Evolutionary conservation across 2,113 vertebrate species (phyloP).

Genomic region (Gila orcuttii): DNA sequence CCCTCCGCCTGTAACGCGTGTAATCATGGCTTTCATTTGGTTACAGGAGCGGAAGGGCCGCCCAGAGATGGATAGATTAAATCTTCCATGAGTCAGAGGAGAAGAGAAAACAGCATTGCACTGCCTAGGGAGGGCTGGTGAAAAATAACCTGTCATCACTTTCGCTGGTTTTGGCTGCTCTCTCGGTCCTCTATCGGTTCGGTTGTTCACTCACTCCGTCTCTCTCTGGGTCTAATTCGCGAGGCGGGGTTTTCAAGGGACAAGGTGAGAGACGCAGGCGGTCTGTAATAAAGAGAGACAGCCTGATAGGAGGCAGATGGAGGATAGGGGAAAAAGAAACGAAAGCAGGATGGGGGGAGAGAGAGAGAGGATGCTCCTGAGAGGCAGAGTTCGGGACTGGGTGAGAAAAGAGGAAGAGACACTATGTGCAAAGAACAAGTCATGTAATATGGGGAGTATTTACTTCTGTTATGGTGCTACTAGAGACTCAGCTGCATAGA

Average conservation of each 20-base stretch:
- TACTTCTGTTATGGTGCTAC: not conserved
- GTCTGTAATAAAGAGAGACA: constrained; percentile 23
- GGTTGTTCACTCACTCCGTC: constrained; percentile 36
- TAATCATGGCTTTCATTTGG: constrained; percentile 79
- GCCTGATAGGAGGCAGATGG: constrained; percentile 10
- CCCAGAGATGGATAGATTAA: constrained; percentile 76
- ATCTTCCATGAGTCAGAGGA: constrained; percentile 73
- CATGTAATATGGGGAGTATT: constrained; percentile 19
- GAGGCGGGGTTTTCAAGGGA: constrained; percentile 37
- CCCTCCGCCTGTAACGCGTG: constrained; percentile 60
- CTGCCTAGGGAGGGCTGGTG: constrained; percentile 75
- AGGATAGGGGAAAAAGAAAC: constrained; percentile 4
- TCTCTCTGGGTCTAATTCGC: constrained; percentile 21
- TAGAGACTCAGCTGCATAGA: not conserved
- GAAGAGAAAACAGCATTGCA: constrained; percentile 73
- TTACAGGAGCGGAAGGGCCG: constrained; percentile 71
- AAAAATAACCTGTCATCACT: constrained; percentile 83
- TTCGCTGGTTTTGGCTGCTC: constrained; percentile 50
- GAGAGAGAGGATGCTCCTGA: constrained; percentile 32
- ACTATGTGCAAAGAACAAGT: not conserved
- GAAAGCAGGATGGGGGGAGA: not conserved
- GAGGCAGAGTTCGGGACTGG: not conserved
- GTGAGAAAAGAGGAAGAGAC: not conserved
- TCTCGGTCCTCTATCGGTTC: constrained; percentile 48
- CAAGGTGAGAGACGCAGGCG: constrained; percentile 32